Evolutionary conservation across 2,797 vertebrate species (phyloP), one percentile per base, ranked within the genome.

Genomic region (Xenops minutus): DNA sequence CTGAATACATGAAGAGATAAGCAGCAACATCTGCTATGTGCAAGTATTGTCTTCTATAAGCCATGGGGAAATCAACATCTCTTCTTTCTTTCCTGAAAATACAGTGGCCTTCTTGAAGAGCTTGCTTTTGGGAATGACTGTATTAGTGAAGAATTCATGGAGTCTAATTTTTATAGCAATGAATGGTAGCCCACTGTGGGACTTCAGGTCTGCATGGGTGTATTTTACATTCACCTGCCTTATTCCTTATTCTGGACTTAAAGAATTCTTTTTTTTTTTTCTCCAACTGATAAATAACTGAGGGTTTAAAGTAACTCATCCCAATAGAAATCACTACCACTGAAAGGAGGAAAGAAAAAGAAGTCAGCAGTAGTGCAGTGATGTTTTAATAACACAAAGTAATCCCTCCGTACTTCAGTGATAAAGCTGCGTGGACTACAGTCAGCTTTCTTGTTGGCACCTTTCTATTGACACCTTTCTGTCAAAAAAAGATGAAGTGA

Each of bases 401-500:
- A 92, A 90, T 89, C 72, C 49, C 30, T 67, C 48, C 27, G 5
- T 85, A 74, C 29, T 85, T 89, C 36, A 83, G 63, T 93, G 84
- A 96, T 90, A 69, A 66, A 96, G 95, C 97, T 96, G 78, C 76
- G 63, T 63, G 92, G 82, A 48, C 39, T 73, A 39, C 79, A 88
- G 75, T 92, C 94, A 73, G 48, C 55, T 96, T 95, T 94, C 89
- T 89, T 52, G 63, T 85, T 69, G 91, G 59, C 52, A 67, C 82
- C 78, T 79, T 85, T 73, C 68, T 59, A 2, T 66, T 95, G 96
- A 97, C 94, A 95, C 92, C 96, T 96, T 97, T 96, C 89, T 97
- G 91, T 97, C 96, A 95, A 79, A 93, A 93, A 78, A 95, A 96
- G 91, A 78, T 95, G 94, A 96, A 96, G 81, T 78, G 81, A 95